Evolutionary conservation across 2,113 vertebrate genomes (phyloP), one percentile per base, ranked within the genome.

Genomic region (Athene noctua): DNA sequence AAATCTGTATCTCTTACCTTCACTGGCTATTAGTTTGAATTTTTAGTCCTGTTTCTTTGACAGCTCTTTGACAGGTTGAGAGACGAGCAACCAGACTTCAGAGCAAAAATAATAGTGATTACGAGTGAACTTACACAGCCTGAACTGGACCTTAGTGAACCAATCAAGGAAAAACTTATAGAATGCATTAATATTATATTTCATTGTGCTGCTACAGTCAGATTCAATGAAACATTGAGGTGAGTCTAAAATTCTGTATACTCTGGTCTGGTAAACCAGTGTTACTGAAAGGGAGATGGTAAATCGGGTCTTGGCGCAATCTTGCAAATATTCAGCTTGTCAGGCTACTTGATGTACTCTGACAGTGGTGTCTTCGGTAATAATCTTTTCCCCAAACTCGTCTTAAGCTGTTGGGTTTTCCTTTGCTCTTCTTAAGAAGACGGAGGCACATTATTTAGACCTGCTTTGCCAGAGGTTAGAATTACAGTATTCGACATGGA

Each of bases 151-250:
- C 98, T 99, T 93, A 99, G 98, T 86, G 96, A 98, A 96, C 97
- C 98, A 87, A 98, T 99, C 94, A 98, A 99, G 97, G 98, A 98
- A 49, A 80, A 96, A 63, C 98, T 99, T 92, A 93, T 97, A 49
- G 98, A 99, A 52, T 97, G 97, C 90, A 92, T 98, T 51, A 98
- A 99, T 97, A 95, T 99, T 8, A 92, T 99, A 97, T 99, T 99
- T 97, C 99, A 99, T 97, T 99, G 99, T 82, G 99, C 99, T 61
- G 99, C 99, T 96, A 99, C 99, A 34, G 96, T 99, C 94, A 98
- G 99, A 97, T 99, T 99, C 94, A 99, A 99, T 86, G 99, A 99
- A 98, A 98, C 98, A 5, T 98, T 99, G 65, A 99, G 99, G 99
- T 99, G 96, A 98, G 99, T 97, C 27, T 90, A 71, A 62, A 71